These are phyloP conservation scores for Alectoris magna DNA, from an alignment of 2,797 vertebrate genomes.

Conservation along the genomic window DNA sequence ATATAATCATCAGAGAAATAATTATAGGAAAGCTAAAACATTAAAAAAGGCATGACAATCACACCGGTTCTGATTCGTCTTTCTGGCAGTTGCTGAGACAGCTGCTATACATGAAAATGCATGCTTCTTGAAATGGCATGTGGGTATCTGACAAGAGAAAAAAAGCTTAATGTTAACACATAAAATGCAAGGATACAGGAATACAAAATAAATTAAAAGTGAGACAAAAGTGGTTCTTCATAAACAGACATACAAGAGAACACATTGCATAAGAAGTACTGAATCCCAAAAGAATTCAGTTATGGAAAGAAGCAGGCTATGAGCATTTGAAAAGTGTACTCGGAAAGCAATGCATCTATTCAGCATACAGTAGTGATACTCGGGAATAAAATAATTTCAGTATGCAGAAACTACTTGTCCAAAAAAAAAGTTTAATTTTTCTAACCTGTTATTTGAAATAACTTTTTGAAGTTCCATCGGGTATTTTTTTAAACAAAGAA, in stretches of 20 bases:
- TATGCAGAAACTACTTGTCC: background rate
- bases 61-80: background rate
- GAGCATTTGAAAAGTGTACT: background rate
- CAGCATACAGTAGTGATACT: background rate
- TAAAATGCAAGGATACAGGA: background rate
- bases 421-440: background rate
- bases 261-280: background rate
- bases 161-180: background rate
- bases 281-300: background rate
- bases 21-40: background rate
- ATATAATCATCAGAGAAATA: background rate
- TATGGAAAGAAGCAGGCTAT: background rate
- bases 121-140: background rate
- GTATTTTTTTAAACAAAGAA: background rate
- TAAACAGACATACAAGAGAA: background rate
- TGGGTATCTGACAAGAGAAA: conserved; percentile 24
- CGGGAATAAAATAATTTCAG: background rate
- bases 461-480: background rate
- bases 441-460: background rate
- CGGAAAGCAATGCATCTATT: background rate
- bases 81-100: conserved; percentile 29
- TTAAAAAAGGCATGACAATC: background rate
- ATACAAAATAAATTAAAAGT: conserved; percentile 22
- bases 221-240: background rate
- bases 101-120: conserved; percentile 48